phyloP scores from a whole-genome alignment of 2,888 invertebrate species.

The Parnassius glacialis region DNA sequence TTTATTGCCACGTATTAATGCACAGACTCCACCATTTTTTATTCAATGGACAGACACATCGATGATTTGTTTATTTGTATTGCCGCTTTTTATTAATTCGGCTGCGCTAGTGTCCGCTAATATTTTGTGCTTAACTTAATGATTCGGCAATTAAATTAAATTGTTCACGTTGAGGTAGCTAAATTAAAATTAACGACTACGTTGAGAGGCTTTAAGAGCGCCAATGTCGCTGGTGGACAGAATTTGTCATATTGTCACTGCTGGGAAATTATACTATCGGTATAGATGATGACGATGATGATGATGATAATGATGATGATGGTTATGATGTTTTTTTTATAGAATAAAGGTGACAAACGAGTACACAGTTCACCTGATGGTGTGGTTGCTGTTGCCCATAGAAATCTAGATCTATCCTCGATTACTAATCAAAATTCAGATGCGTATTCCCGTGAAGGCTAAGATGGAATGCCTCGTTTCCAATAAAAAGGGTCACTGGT shows the following conservation, averaged over 20 bases:
- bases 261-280: conserved; percentile 24
- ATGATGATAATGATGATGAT: too few species aligned
- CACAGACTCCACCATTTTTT: conserved; percentile 72
- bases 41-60: conserved; percentile 60
- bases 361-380: too few species aligned
- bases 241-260: conserved; percentile 33
- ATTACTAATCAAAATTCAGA: too few species aligned
- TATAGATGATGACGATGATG: too few species aligned
- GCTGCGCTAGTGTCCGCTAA: conserved; percentile 71
- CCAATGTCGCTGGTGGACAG: conserved; percentile 43
- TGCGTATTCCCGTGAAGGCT: too few species aligned
- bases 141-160: conserved; percentile 81
- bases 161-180: conserved; percentile 76
- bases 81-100: conserved; percentile 61
- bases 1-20: conserved; percentile 77
- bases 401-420: too few species aligned
- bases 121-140: conserved; percentile 79
- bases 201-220: conserved; percentile 63
- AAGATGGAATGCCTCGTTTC: too few species aligned
- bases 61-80: conserved; percentile 75
- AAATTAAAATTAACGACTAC: conserved; percentile 71
- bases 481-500: too few species aligned
- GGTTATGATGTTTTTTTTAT: too few species aligned
- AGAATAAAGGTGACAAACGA: too few species aligned
- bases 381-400: too few species aligned